Evolutionary conservation across 1,140 invertebrate genomes (phyloP).

Genomic region (Antheraea pernyi): DNA sequence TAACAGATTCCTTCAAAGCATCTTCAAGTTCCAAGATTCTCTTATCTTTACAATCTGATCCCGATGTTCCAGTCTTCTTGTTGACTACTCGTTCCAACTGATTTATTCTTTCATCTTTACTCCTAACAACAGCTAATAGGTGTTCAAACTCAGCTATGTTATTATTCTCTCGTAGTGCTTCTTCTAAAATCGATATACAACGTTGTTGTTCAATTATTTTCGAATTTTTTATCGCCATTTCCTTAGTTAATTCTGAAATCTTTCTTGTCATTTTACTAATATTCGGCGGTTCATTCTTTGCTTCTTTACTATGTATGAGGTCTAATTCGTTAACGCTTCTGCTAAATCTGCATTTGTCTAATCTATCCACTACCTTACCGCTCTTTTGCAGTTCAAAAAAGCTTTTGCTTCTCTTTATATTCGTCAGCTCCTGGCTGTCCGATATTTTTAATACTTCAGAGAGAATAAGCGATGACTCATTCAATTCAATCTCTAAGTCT

Average conservation of each 20-base stretch:
- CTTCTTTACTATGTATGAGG: constrained; percentile 37
- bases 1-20: constrained; percentile 84
- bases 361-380: constrained; percentile 74
- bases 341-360: constrained; percentile 63
- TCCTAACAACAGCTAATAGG: constrained; percentile 75
- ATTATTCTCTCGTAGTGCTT: constrained; percentile 77
- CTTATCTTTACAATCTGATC: constrained; percentile 57
- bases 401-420: constrained; percentile 67
- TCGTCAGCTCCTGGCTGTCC: constrained; percentile 53
- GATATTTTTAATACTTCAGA: constrained; percentile 70
- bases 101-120: constrained; percentile 76
- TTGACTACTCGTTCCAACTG: constrained; percentile 77
- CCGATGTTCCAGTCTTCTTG: constrained; percentile 66
- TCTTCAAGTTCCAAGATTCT: constrained; percentile 90
- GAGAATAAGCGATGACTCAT: constrained; percentile 69
- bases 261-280: constrained; percentile 62
- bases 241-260: constrained; percentile 70
- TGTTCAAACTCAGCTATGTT: constrained; percentile 80
- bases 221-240: constrained; percentile 75
- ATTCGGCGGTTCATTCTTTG: constrained; percentile 39
- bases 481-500: constrained; percentile 72
- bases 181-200: constrained; percentile 79
- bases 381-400: constrained; percentile 73
- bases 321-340: constrained; percentile 63
- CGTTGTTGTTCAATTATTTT: constrained; percentile 80